These are phyloP conservation scores for Pantala flavescens DNA, from an alignment of 1,140 invertebrate species.

Conservation along the genomic window DNA sequence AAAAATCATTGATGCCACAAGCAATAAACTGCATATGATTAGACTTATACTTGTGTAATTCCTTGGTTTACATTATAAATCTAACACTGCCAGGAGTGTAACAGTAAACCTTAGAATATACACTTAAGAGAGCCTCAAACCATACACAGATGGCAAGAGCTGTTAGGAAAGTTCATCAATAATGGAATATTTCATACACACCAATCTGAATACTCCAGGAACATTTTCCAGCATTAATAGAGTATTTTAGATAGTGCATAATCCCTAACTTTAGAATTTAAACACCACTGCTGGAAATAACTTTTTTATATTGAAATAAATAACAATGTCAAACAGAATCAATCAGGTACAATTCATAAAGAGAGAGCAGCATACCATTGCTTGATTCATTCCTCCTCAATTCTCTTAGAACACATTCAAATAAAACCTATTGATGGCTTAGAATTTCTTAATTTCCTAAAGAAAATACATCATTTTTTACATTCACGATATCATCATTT, in stretches of 20 bases:
- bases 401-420: not conserved
- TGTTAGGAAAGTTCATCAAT: slow-evolving; percentile 1
- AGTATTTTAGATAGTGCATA: not conserved
- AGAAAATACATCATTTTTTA: not conserved
- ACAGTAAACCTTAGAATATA: not conserved
- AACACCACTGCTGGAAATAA: slow-evolving; percentile 5
- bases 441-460: not conserved
- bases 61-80: not conserved
- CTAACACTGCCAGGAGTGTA: not conserved
- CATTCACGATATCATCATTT: not conserved
- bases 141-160: not conserved
- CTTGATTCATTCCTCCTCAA: not conserved
- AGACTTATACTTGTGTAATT: not conserved
- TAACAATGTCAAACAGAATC: slow-evolving; percentile 10
- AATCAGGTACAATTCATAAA: slow-evolving; percentile 10
- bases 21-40: not conserved
- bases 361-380: not conserved
- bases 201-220: slow-evolving; percentile 8
- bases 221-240: not conserved
- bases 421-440: not conserved
- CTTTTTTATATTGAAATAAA: slow-evolving; percentile 6
- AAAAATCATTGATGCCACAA: not conserved
- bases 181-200: not conserved
- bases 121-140: not conserved
- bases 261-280: slow-evolving; percentile 3